Percentiles rank a stretch among this genome's conserved stretches.
These are phyloP conservation scores for Limnephilus lunatus DNA, from an alignment of 2,888 invertebrate genomes.

Conservation along the genomic window DNA sequence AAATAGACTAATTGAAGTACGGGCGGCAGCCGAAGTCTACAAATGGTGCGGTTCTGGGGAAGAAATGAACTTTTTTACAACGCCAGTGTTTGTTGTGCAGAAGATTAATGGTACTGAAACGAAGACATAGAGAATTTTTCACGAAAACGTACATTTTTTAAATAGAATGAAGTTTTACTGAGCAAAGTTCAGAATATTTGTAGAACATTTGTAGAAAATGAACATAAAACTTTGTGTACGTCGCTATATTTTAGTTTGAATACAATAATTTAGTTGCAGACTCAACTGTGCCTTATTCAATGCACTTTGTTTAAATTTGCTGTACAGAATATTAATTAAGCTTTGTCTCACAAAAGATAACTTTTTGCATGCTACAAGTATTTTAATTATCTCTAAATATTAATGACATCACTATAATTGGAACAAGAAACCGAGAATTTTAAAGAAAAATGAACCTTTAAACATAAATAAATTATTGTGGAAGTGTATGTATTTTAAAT, in stretches of 20 bases:
- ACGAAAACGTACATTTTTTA: not conserved
- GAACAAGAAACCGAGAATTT: no score
- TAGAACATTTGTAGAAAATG: not conserved
- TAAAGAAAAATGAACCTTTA: no score
- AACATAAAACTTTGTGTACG: not conserved
- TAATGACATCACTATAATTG: no score
- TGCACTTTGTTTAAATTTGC: not conserved
- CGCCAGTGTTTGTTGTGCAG: not conserved
- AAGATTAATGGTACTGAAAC: not conserved
- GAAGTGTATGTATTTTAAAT: no score
- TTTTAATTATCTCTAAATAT: no score
- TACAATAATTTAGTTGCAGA: not conserved
- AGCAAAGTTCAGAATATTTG: not conserved
- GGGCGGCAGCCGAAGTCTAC: not conserved
- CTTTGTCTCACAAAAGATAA: not conserved
- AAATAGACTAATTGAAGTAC: not conserved
- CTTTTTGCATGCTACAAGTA: not conserved
- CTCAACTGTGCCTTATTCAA: not conserved
- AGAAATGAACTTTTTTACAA: not conserved
- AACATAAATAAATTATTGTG: no score
- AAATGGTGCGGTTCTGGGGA: not conserved
- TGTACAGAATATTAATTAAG: not conserved
- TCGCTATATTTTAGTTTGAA: not conserved
- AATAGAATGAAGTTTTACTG: not conserved
- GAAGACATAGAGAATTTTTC: not conserved